Evolutionary conservation across 2,113 vertebrate genomes (phyloP), one percentile per base, ranked within the genome.

Genomic region (Etheostoma spectabile): DNA sequence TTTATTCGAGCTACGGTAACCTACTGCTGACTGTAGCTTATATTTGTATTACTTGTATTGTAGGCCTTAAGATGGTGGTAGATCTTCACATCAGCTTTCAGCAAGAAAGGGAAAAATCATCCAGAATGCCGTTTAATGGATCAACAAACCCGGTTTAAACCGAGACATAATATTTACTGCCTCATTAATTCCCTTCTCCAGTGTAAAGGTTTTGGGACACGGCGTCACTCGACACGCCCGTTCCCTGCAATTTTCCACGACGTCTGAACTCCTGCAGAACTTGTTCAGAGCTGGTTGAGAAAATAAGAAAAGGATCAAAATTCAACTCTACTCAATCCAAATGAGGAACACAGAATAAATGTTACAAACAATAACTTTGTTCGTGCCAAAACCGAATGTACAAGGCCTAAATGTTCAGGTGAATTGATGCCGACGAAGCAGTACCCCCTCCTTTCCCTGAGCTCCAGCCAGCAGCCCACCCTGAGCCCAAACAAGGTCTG

Each of bases 401-500:
- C 3, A 4, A 2, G 16, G 2, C 19, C 12, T 57, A 1, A 38
- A 27, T 27, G 45, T 52, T 66, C 8, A 1, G 60, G 4, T 45
- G 19, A 14, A 6, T 5, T n/a, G 60, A 55, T 30, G 21, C n/a
- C 33, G 30, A 63, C n/a, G 12, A 59, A 21, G 11, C 84, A 86
- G n/a, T 88, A 94, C 95, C 88, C 3, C 80, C 84, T 45, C 70
- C 76, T n/a, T 21, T 1, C 0, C 77, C 79, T 0, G 91, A 15
- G 21, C 94, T 96, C 95, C 96, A 97, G 42, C 96, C 96, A 0
- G 96, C 96, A 33, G 94, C 93, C 19, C 93, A 96, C 68, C 95
- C 96, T 0, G 93, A 80, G 45, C 94, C 95, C 0, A 45, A 90
- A 4, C 65, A 97, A 95, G 67, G 88, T 94, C 2, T 0, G 27